Evolutionary conservation across 2,113 vertebrate genomes (phyloP).

Genomic region (Psephotus haematonotus): DNA sequence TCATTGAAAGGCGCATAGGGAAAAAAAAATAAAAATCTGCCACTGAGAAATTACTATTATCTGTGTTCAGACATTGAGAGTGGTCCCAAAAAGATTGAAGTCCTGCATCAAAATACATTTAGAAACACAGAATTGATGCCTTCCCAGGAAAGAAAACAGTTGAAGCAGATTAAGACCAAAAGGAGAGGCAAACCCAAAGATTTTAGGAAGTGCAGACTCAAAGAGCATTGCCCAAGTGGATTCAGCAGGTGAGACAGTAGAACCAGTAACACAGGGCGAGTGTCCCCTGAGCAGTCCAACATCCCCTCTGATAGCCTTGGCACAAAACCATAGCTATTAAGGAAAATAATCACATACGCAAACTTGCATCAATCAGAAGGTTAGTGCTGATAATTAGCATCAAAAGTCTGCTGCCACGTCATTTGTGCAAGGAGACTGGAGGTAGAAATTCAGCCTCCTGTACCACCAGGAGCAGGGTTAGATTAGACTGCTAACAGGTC

Average conservation of each 20-base stretch:
- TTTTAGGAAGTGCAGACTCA: neutral
- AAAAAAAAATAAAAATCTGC: neutral
- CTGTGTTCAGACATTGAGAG: neutral
- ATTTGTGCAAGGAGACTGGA: neutral
- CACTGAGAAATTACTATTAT: neutral
- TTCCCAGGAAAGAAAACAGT: neutral
- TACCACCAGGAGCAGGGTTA: neutral
- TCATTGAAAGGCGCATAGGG: neutral
- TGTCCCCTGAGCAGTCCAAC: neutral
- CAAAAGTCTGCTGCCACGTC: neutral
- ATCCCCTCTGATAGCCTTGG: neutral
- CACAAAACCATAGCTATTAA: neutral
- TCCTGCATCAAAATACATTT: neutral
- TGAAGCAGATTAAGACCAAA: neutral
- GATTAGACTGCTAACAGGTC: neutral
- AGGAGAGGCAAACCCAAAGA: neutral
- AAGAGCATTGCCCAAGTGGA: neutral
- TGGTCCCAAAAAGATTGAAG: neutral
- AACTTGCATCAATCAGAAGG: neutral
- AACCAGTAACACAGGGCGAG: neutral
- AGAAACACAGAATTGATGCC: neutral
- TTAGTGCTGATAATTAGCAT: neutral
- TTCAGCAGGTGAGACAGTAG: neutral
- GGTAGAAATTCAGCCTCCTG: neutral
- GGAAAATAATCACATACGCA: neutral